These are phyloP conservation scores for Alviniconcha marisindica DNA, from an alignment of 1,140 invertebrate species.

Conservation along the genomic window DNA sequence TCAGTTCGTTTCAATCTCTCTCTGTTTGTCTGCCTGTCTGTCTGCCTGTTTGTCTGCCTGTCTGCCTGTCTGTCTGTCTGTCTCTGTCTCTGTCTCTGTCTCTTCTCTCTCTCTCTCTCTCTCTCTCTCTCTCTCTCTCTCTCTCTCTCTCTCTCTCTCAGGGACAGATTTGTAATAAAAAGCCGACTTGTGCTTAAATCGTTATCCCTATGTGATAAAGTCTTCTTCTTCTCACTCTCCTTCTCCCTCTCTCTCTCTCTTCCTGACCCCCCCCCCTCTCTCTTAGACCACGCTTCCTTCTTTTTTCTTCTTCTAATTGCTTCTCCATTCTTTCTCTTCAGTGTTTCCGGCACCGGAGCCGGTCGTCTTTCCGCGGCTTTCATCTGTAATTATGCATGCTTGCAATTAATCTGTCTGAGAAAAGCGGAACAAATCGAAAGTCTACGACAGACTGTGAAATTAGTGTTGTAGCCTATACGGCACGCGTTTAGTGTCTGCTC, in stretches of 20 bases:
- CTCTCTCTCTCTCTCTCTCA: background rate
- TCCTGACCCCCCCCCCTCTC: too few relatives aligned
- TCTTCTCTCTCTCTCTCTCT: constrained; percentile 20
- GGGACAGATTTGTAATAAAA: too few relatives aligned
- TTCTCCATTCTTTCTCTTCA: background rate
- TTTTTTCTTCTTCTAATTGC: background rate
- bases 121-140: background rate
- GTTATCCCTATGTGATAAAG: too few relatives aligned
- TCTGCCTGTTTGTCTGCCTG: constrained; percentile 26
- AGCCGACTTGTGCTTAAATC: too few relatives aligned
- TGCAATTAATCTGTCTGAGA: too few relatives aligned
- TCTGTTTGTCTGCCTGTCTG: constrained; percentile 28
- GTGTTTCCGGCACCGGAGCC: too few relatives aligned
- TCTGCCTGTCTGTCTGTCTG: constrained; percentile 36
- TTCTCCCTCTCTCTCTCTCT: background rate
- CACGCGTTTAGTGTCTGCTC: too few relatives aligned
- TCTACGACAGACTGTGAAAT: too few relatives aligned
- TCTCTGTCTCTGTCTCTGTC: constrained; percentile 31
- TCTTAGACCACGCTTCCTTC: background rate
- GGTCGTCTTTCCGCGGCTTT: too few relatives aligned
- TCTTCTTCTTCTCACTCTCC: background rate
- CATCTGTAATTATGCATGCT: too few relatives aligned
- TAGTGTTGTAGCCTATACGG: too few relatives aligned
- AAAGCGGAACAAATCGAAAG: too few relatives aligned
- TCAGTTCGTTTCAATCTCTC: constrained; percentile 17